A percentile compares a stretch with the other conserved stretches of the same genome.
phyloP scores from a whole-genome alignment of 1,140 invertebrate genomes.

The Metaphire vulgaris region DNA sequence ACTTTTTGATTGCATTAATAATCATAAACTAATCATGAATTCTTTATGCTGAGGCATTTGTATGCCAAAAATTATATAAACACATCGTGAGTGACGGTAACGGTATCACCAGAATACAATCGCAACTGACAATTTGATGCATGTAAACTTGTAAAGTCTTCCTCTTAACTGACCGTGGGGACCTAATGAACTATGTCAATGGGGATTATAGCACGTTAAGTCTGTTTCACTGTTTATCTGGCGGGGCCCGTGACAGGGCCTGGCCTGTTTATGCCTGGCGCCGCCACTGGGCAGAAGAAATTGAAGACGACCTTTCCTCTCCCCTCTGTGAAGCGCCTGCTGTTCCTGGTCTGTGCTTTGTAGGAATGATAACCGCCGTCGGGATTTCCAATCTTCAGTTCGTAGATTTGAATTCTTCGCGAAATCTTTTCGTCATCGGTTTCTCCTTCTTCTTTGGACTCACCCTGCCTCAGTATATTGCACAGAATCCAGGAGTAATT shows the following conservation, averaged over 20 bases:
- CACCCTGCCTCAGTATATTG: slow-evolving; percentile 21
- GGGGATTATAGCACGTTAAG: too few relatives aligned
- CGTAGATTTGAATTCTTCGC: slow-evolving; percentile 15
- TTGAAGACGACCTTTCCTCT: not conserved
- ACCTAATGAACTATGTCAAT: too few relatives aligned
- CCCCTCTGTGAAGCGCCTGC: not conserved
- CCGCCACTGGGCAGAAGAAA: too few relatives aligned
- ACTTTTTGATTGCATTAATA: too few relatives aligned
- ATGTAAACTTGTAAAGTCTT: too few relatives aligned
- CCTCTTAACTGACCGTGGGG: too few relatives aligned
- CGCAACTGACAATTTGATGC: too few relatives aligned
- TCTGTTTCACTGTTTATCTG: not conserved
- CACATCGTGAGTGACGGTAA: too few relatives aligned
- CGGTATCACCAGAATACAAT: too few relatives aligned
- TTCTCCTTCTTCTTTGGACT: slow-evolving; percentile 27
- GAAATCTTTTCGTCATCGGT: slow-evolving; percentile 27
- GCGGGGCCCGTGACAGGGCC: not conserved
- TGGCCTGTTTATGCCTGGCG: not conserved
- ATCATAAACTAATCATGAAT: too few relatives aligned
- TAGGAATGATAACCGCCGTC: slow-evolving; percentile 23
- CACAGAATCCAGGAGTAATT: not conserved
- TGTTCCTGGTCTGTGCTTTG: not conserved
- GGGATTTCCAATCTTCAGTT: slow-evolving; percentile 25
- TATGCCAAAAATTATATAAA: too few relatives aligned
- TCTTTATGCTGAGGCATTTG: too few relatives aligned